Conservation (phyloP, 2,113 vertebrate species). For the Nibea coibor region DNA sequence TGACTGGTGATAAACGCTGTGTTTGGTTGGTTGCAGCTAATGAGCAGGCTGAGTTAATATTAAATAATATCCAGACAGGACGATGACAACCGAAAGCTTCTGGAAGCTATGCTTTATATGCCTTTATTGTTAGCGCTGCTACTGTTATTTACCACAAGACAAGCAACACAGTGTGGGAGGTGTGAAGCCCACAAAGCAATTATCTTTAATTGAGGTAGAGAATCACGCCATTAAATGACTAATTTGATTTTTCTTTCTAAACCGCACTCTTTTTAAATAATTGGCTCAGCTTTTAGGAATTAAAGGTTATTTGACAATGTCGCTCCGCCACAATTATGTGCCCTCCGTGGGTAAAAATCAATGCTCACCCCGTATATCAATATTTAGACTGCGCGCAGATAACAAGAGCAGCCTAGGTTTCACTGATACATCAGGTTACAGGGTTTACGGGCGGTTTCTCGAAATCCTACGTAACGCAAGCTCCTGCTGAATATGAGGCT, state of each 20-base stretch:
- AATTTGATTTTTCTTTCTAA: slow-evolving; percentile 43
- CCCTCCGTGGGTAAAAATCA: slow-evolving; percentile 8
- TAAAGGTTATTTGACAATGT: slow-evolving; percentile 34
- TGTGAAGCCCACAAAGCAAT: slow-evolving; percentile 70
- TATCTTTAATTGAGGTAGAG: slow-evolving; percentile 75
- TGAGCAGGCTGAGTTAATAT: slow-evolving; percentile 52
- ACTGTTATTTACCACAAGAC: slow-evolving; percentile 73
- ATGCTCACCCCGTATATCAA: background rate
- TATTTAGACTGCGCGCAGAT: slow-evolving; percentile 34
- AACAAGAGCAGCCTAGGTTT: background rate
- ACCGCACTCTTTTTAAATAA: slow-evolving; percentile 48
- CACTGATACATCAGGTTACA: background rate
- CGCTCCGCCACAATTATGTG: slow-evolving; percentile 22
- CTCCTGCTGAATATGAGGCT: background rate
- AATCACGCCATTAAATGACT: slow-evolving; percentile 69
- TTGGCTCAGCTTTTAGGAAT: slow-evolving; percentile 41
- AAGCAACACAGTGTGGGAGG: slow-evolving; percentile 71
- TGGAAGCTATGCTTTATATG: slow-evolving; percentile 34
- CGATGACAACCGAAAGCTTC: slow-evolving; percentile 23
- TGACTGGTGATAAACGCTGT: slow-evolving; percentile 41
- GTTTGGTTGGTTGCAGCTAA: slow-evolving; percentile 65
- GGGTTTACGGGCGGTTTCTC: background rate
- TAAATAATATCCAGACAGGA: slow-evolving; percentile 24
- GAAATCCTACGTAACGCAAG: background rate
- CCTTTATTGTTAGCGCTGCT: slow-evolving; percentile 43